Base-by-base conservation (phyloP, 2,888 invertebrate genomes). In the Andrena flavipes region DNA sequence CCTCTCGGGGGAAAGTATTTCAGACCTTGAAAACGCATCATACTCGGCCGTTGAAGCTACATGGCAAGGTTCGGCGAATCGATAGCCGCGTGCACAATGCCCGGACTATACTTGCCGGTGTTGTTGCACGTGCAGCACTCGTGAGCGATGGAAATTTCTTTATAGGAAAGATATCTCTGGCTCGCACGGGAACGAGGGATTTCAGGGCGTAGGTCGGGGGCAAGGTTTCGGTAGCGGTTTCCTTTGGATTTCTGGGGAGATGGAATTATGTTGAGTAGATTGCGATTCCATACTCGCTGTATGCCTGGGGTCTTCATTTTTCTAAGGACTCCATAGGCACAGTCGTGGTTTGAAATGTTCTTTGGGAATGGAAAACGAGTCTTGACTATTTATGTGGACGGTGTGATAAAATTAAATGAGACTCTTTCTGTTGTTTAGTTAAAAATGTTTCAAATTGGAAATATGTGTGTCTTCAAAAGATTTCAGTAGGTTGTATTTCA, bases 21-120 rank as follows among this genome's bases (percentile, higher is more conserved):
- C 80, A 84, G 86, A 87, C 89, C 90, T 90, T 89, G 90, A 90
- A 90, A 89, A 87, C 79, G 71, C 77, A 87, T 71, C 77, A 84
- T 85, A 85, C 42, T 71, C 75, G 77, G 67, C n/a, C 35, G 69
- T 69, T 35, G 62, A 54, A 49, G 70, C 79, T 78, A 23, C 60
- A 62, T 75, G 80, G 76, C 65, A 76, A 78, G 65, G 65, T 56
- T 77, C 74, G 49, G 29, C 76, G 77, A 86, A 86, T 86, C 86
- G 86, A 86, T 86, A 86, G 75, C 79, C 79, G 62, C 84, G 82
- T 76, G 54, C 77, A 82, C 73, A 69, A 79, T 81, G 70, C 62
- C 69, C 69, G 35, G 60, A 67, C 73, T 63, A 33, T 74, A 51
- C 68, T 51, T 68, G 54, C 71, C 48, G 51, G 20, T 59, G 74